Base-by-base conservation (phyloP, 2,888 invertebrate species). In the Furcula furcula region DNA sequence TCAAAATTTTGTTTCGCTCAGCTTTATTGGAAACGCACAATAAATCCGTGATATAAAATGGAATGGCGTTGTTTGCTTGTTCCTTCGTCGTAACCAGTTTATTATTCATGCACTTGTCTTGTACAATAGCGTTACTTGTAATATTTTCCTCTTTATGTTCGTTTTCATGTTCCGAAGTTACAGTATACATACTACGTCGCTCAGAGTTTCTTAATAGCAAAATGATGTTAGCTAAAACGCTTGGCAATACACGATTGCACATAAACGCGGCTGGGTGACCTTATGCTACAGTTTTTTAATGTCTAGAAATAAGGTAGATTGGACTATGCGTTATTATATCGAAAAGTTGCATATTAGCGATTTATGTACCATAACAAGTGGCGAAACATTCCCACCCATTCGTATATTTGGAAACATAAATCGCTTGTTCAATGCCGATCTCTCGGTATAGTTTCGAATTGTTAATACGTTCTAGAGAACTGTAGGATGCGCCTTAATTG, bases 31-130 rank as follows among this genome's bases (percentile, higher is more conserved):
- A 55, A 48, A 38, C 43, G 29, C 30, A n/a, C 7, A 23, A 55
- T 52, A 47, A 51, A 50, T 51, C 38, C 38, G 31, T 37, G 34
- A 29, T 38, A 51, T 50, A 47, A 49, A 59, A 44, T 31, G 34
- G 31, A 52, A 58, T 51, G 32, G 46, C 31, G 33, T 46, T 61
- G 57, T 63, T 64, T 65, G 57, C 55, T 52, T 34, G 45, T 55
- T 44, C 44, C 40, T 36, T 40, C 31, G 29, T 43, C 38, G 36
- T 44, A 43, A 52, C 36, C 37, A 43, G 48, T 60, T 55, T 58
- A 51, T 45, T 60, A 58, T 59, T 50, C 49, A 55, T 53, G 44
- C 45, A 48, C 36, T 53, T 36, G 50, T 37, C 32, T 39, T 48
- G 36, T 31, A 43, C 37, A 31, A 41, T 29, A 23, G 29, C 33